Percentiles rank a stretch among this genome's conserved stretches.
phyloP scores from a whole-genome alignment of 2,113 vertebrate species.

The Labeo catla region DNA sequence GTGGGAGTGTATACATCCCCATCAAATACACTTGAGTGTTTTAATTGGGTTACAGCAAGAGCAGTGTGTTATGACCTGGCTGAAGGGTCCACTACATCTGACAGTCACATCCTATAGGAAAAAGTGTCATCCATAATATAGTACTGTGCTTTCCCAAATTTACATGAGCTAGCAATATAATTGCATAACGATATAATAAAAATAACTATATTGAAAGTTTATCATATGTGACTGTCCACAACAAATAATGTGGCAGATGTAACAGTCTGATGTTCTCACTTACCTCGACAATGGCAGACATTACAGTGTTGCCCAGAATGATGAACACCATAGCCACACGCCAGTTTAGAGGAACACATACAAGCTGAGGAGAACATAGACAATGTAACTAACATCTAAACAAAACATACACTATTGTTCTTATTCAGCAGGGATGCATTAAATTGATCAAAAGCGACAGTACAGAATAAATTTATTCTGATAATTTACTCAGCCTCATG shows the following conservation, averaged over 20 bases:
- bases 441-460: background rate
- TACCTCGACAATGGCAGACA: slow-evolving; percentile 89
- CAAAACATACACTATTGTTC: background rate
- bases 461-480: too few relatives aligned
- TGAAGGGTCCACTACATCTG: background rate
- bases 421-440: background rate
- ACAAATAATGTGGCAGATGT: background rate
- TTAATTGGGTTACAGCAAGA: slow-evolving; percentile 42
- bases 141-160: background rate
- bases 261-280: slow-evolving; percentile 61
- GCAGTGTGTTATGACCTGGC: background rate
- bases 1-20: background rate
- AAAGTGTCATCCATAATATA: background rate
- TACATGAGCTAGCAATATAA: background rate
- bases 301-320: slow-evolving; percentile 80
- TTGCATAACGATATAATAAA: background rate
- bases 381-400: background rate
- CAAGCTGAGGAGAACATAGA: slow-evolving; percentile 77
- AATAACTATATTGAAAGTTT: background rate
- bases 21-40: slow-evolving; percentile 1
- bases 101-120: background rate
- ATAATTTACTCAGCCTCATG: too few relatives aligned
- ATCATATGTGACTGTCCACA: background rate
- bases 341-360: slow-evolving; percentile 90
- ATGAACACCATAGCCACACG: slow-evolving; percentile 82